These are phyloP conservation scores for Brachypteracias leptosomus DNA, from an alignment of 2,113 vertebrate genomes.

Conservation along the genomic window DNA sequence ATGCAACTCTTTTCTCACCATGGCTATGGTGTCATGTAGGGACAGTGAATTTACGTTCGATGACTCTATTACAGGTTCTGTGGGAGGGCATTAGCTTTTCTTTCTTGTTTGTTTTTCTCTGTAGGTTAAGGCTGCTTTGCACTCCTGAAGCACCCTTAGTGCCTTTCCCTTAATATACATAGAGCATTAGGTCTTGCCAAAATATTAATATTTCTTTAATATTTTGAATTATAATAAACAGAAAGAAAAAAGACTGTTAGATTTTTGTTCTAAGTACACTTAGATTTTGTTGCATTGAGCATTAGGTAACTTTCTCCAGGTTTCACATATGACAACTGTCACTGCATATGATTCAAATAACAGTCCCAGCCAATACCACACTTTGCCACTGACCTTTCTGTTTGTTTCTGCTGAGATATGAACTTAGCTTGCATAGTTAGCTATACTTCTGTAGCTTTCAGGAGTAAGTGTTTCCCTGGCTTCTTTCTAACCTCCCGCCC, in stretches of 20 bases:
- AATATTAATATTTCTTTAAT: background rate
- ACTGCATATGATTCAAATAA: background rate
- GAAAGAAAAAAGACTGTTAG: background rate
- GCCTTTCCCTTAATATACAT: background rate
- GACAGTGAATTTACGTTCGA: background rate
- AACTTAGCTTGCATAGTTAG: background rate
- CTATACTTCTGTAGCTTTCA: background rate
- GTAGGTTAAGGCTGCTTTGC: background rate
- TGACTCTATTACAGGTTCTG: background rate
- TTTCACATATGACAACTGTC: background rate
- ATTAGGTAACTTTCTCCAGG: background rate
- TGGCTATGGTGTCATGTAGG: background rate
- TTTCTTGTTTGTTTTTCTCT: background rate
- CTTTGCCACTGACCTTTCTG: background rate
- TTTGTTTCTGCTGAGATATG: background rate
- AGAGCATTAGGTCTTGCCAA: background rate
- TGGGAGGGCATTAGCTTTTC: background rate
- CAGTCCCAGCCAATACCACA: background rate
- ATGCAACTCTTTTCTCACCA: background rate
- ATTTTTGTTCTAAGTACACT: background rate
- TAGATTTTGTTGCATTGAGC: background rate
- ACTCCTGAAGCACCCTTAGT: background rate
- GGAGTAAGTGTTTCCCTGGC: background rate
- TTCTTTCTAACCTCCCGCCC: background rate
- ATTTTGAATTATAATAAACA: background rate